phyloP scores from a whole-genome alignment of 1,140 invertebrate genomes.

The Kradibia gibbosae region DNA sequence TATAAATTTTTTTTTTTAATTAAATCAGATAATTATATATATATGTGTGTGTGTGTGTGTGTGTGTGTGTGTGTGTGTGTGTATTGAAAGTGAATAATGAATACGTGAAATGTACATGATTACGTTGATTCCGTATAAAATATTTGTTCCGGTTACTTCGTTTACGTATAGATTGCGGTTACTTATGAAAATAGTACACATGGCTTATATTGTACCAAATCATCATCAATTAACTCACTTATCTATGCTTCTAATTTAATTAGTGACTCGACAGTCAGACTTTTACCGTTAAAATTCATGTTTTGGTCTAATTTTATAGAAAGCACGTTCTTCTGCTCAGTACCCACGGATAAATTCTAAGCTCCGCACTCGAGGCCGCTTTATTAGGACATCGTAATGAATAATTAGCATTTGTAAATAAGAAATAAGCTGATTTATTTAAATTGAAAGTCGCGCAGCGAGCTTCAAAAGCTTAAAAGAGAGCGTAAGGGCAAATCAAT shows the following conservation, averaged over 20 bases:
- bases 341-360: no score
- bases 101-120: neutral
- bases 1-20: no score
- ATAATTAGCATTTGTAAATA: no score
- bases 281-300: constrained; percentile 26
- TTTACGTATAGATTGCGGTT: neutral
- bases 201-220: neutral
- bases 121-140: neutral
- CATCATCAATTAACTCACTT: constrained; percentile 39
- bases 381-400: no score
- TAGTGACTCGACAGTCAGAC: neutral
- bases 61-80: no score
- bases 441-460: no score
- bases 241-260: constrained; percentile 30
- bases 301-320: neutral
- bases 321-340: neutral
- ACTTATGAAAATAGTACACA: constrained; percentile 1
- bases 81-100: neutral
- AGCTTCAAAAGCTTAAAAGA: no score
- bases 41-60: no score
- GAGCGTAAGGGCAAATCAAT: no score
- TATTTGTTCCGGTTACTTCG: constrained; percentile 24
- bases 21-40: no score
- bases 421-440: no score
- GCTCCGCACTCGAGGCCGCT: no score